These are phyloP conservation scores for Tupaia tana DNA, from an alignment of 2,113 vertebrate genomes.

Conservation along the genomic window DNA sequence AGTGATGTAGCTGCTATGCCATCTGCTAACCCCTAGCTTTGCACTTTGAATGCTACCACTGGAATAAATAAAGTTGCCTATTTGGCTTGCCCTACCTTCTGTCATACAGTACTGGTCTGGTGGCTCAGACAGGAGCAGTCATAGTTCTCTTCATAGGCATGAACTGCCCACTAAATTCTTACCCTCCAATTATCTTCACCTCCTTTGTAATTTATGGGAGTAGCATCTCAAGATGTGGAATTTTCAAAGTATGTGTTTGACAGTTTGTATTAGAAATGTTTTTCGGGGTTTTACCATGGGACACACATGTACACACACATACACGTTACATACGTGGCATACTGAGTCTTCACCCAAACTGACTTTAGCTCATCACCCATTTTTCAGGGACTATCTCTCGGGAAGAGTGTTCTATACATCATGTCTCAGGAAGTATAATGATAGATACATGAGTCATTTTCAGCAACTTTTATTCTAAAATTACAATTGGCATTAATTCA, in stretches of 20 bases:
- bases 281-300: neutral
- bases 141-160: neutral
- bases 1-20: too few relatives aligned
- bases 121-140: too few relatives aligned
- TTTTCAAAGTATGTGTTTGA: neutral
- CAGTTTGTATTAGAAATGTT: neutral
- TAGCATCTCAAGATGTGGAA: neutral
- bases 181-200: neutral
- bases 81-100: neutral
- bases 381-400: neutral
- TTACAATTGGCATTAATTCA: neutral
- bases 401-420: too few relatives aligned
- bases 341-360: neutral
- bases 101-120: too few relatives aligned
- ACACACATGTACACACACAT: neutral
- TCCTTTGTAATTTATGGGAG: neutral
- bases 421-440: neutral
- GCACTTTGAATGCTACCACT: rapidly evolving
- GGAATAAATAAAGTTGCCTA: neutral
- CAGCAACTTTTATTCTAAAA: neutral
- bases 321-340: neutral
- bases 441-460: neutral
- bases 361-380: neutral
- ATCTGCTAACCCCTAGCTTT: too few relatives aligned
- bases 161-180: neutral